These are phyloP conservation scores for Nasonia oneida DNA, from an alignment of 2,888 invertebrate genomes.

Conservation along the genomic window DNA sequence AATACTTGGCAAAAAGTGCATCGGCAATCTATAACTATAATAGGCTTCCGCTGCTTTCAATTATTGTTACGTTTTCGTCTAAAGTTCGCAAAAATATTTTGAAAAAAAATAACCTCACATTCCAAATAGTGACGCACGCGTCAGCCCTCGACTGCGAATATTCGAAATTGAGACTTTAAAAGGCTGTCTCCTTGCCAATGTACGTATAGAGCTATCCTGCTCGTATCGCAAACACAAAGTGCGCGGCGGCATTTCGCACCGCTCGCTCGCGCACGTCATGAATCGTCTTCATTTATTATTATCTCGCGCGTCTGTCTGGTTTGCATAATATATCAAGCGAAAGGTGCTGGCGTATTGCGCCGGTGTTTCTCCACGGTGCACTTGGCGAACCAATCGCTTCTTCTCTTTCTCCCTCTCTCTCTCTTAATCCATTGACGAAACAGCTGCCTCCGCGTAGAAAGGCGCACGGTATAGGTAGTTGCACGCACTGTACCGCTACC, in stretches of 20 bases:
- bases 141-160: not conserved
- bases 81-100: too few relatives aligned
- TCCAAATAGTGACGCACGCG: not conserved
- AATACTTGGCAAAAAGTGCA: constrained; percentile 30
- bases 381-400: constrained; percentile 54
- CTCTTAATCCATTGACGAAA: constrained; percentile 16
- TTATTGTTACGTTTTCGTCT: too few relatives aligned
- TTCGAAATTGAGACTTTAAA: not conserved
- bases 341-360: constrained; percentile 50
- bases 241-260: constrained; percentile 17
- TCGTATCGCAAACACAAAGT: constrained; percentile 49
- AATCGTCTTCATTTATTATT: constrained; percentile 64
- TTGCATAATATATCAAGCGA: constrained; percentile 62
- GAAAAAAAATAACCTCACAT: too few relatives aligned
- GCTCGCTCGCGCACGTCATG: constrained; percentile 43
- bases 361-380: constrained; percentile 40
- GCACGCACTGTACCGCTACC: not conserved
- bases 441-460: constrained; percentile 28
- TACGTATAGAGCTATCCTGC: constrained; percentile 52
- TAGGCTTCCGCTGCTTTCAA: not conserved
- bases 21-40: constrained; percentile 31
- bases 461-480: constrained; percentile 23
- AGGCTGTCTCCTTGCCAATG: not conserved
- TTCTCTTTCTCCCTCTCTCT: constrained; percentile 29
- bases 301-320: constrained; percentile 62